These are phyloP conservation scores for Ennomos quercinarius DNA, from an alignment of 2,888 invertebrate genomes.

Conservation along the genomic window DNA sequence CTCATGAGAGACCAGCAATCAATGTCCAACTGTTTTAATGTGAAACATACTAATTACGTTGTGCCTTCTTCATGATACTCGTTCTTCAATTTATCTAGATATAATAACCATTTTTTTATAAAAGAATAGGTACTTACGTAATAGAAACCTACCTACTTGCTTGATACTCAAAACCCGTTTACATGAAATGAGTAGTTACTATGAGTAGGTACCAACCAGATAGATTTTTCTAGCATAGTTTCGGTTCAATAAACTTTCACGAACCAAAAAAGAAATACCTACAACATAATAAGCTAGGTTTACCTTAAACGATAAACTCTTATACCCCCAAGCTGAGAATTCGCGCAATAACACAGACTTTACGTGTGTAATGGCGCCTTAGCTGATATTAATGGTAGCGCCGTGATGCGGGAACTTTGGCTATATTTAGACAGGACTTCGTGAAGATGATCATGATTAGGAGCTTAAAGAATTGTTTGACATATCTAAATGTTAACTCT, in stretches of 20 bases:
- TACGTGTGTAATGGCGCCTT: conserved; percentile 23
- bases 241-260: too few species aligned
- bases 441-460: conserved; percentile 9
- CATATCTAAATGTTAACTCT: background rate
- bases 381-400: conserved; percentile 17
- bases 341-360: conserved; percentile 18
- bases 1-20: conserved; percentile 52
- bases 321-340: conserved; percentile 14
- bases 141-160: too few species aligned
- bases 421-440: conserved; percentile 9
- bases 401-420: conserved; percentile 13
- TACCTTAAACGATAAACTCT: conserved; percentile 18
- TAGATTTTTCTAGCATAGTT: too few species aligned
- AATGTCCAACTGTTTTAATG: conserved; percentile 57
- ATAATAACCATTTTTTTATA: too few species aligned
- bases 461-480: conserved; percentile 6
- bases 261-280: conserved; percentile 2
- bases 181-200: too few species aligned
- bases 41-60: conserved; percentile 51
- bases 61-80: background rate
- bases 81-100: background rate
- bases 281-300: conserved; percentile 5
- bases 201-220: too few species aligned
- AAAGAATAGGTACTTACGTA: too few species aligned
- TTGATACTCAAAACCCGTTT: too few species aligned